Evolutionary conservation across 2,113 vertebrate genomes (phyloP), one percentile per base, ranked within the genome.

Genomic region (Etheostoma cragini): DNA sequence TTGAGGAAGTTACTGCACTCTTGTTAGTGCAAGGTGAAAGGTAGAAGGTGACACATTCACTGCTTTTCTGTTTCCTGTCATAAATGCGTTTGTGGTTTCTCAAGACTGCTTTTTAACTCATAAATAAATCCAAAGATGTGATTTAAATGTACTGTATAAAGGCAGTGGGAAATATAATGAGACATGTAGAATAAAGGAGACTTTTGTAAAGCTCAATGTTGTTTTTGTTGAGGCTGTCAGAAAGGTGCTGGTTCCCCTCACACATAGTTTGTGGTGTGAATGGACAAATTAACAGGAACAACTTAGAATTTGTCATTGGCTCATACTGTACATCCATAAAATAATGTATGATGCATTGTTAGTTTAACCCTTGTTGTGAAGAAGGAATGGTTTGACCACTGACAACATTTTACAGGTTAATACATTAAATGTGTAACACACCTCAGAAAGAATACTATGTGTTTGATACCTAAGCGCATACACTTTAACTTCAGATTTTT

Each of bases 11-110:
- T 46, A 8, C 64, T 42, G 56, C 46, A 65, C 38, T 24, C 46
- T 15, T 70, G 72, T 68, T 72, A 64, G 69, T 38, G 14, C 42
- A 78, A 80, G 63, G 46, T 77, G 66, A 77, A 22, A 54, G 26
- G 52, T 10, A 57, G 38, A 73, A 52, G 42, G 50, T 82, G 63
- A 81, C 62, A 53, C 12, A 63, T 66, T 75, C 47, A 60, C 72
- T 24, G 19, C 5, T 16, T 16, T n/a, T n/a, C n/a, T 47, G 15
- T 8, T 12, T 60, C 16, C 13, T 33, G 3, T 50, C 53, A 22
- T 1, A 22, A 26, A 38, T 16, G 7, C 19, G 3, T 71, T 1
- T 8, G 14, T 46, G 11, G 17, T 33, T 46, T 17, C 33, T 33
- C 57, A 17, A 60, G 17, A 1, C 17, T 8, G 46, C 42, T 21